Conservation (phyloP, 1,140 invertebrate genomes). For the Hycleus phaleratus region DNA sequence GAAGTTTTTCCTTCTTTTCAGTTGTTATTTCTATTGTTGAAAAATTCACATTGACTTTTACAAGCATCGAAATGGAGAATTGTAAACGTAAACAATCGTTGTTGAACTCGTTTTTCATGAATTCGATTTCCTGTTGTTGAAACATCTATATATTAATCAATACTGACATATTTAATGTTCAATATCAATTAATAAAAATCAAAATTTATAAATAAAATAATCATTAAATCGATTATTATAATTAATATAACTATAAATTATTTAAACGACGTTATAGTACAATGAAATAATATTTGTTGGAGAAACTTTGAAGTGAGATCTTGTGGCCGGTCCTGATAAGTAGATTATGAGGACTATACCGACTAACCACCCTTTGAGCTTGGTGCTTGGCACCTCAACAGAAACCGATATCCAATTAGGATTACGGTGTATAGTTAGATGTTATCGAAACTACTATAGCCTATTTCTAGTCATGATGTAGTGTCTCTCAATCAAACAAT, state of each 20-base stretch:
- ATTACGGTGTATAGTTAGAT: slow-evolving; percentile 22
- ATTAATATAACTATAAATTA: neutral
- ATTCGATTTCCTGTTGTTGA: too few relatives aligned
- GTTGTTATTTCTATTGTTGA: too few relatives aligned
- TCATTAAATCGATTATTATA: neutral
- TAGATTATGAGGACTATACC: slow-evolving; percentile 24
- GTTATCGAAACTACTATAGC: slow-evolving; percentile 22
- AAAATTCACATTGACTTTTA: too few relatives aligned
- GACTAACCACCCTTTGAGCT: slow-evolving; percentile 18
- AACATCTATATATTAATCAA: too few relatives aligned
- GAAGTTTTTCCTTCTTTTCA: neutral
- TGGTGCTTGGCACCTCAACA: slow-evolving; percentile 22
- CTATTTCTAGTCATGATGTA: slow-evolving; percentile 8
- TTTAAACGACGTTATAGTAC: neutral
- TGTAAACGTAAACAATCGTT: too few relatives aligned
- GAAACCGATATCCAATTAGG: slow-evolving; percentile 28
- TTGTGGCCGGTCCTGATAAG: slow-evolving; percentile 24
- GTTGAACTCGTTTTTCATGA: too few relatives aligned
- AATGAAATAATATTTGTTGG: slow-evolving; percentile 12
- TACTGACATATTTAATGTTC: neutral
- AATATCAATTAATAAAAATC: neutral
- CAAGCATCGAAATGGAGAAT: too few relatives aligned
- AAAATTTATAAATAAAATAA: neutral
- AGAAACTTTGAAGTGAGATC: slow-evolving; percentile 12
- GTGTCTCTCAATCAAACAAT: slow-evolving; percentile 4